Conservation (phyloP, 2,797 vertebrate species). For the Takifugu rubripes region DNA sequence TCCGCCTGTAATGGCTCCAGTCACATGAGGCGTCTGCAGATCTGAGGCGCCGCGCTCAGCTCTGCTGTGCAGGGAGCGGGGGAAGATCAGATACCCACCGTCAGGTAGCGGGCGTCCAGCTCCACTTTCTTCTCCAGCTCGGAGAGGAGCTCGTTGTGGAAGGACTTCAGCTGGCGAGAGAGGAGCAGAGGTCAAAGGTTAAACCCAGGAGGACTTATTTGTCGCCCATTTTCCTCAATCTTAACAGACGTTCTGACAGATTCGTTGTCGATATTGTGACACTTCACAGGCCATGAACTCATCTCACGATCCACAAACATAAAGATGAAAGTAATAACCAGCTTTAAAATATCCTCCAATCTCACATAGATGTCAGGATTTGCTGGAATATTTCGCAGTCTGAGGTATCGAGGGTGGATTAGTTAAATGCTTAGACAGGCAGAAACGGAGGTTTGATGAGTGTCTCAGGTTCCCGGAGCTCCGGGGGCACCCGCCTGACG, state of each 20-base stretch:
- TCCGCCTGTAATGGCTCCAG: slow-evolving; percentile 10
- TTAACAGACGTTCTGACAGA: background rate
- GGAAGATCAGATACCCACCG: slow-evolving; percentile 79
- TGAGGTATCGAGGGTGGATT: background rate
- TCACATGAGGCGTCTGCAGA: slow-evolving; percentile 11
- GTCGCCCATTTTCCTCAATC: background rate
- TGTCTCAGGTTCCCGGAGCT: background rate
- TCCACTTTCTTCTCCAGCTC: slow-evolving; percentile 99
- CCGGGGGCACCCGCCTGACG: background rate
- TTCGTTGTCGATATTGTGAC: slow-evolving; percentile 14
- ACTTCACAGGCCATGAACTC: background rate
- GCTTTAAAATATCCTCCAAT: too few species aligned
- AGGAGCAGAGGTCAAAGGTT: background rate
- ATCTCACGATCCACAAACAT: too few species aligned
- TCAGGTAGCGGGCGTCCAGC: slow-evolving; percentile 92
- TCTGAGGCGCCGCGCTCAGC: slow-evolving; percentile 3
- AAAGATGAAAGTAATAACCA: too few species aligned
- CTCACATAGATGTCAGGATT: too few species aligned
- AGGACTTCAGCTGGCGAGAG: slow-evolving; percentile 87
- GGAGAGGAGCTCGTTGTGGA: slow-evolving; percentile 93
- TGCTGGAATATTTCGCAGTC: too few species aligned
- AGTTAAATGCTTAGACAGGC: background rate
- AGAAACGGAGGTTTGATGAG: background rate
- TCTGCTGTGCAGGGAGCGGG: background rate
- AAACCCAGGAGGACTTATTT: background rate